Evolutionary conservation across 2,113 vertebrate genomes (phyloP), one percentile per base, ranked within the genome.

Genomic region (Xiphias gladius): DNA sequence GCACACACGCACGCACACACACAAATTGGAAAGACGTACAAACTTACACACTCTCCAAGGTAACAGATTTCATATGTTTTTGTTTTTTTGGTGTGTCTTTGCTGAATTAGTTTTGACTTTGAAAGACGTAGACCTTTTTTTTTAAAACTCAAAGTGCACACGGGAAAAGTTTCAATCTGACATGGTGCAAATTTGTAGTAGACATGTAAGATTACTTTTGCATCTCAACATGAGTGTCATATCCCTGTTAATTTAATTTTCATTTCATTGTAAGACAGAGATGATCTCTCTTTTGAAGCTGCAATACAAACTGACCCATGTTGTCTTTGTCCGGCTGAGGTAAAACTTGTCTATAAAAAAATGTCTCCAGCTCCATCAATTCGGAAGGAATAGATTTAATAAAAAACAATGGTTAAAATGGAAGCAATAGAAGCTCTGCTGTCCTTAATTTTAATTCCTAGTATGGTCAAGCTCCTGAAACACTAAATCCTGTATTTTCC

Each of bases 1-100:
- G 39, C n/a, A 63, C 63, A 75, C 55, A 63, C 32, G 82, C 20
- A 63, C 63, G 70, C 62, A 69, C 26, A 68, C 43, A 68, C 41
- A 76, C 37, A 28, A 7, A 54, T n/a, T 14, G 43, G 17, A 67
- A 67, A 73, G 41, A 20, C 26, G 16, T 54, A 20, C 67, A 61
- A 73, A 67, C 32, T 0, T 20, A 48, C 67, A 46, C 1, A 64
- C 70, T 55, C 52, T 68, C 30, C 8, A 24, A 75, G 70, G 71
- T 62, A 73, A 50, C 63, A 71, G 14, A 70, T 37, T 71, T 65
- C 32, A 81, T 57, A 0, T 39, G 20, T 73, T 41, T 58, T 26
- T 22, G 3, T 35, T 54, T 68, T 50, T 43, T 7, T 9, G 10
- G 37, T 71, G 1, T 0, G 7, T 79, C 50, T 71, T 71, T 71